Evolutionary conservation across 1,140 invertebrate species (phyloP).

Genomic region (Drosophila sechellia): DNA sequence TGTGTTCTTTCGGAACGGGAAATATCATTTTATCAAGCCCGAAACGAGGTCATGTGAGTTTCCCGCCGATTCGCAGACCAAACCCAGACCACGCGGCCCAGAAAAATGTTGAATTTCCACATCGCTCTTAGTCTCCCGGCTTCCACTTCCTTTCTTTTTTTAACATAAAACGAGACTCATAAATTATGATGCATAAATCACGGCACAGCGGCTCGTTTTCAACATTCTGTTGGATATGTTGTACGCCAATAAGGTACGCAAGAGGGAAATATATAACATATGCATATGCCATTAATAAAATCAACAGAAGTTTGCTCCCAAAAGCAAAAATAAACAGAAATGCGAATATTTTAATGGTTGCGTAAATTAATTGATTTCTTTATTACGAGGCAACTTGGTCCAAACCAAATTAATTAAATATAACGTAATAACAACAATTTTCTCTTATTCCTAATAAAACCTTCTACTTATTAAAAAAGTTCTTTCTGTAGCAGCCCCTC

Average conservation of each 20-base stretch:
- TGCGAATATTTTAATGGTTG: neutral
- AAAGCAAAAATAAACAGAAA: constrained; percentile 9
- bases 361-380: neutral
- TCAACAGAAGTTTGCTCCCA: neutral
- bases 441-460: neutral
- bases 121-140: constrained; percentile 10
- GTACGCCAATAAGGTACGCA: constrained; percentile 8
- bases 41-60: constrained; percentile 69
- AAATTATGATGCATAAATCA: constrained; percentile 76
- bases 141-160: constrained; percentile 3
- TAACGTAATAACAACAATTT: no score
- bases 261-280: neutral
- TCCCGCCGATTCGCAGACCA: constrained; percentile 18
- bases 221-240: constrained; percentile 17
- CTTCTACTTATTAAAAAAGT: neutral
- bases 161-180: constrained; percentile 62
- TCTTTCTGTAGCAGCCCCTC: neutral
- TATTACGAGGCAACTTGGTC: neutral
- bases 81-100: constrained; percentile 18
- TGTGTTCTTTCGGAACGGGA: constrained; percentile 11
- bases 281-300: constrained; percentile 18
- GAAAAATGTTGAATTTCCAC: constrained; percentile 40
- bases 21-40: constrained; percentile 67
- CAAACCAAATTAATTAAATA: no score
- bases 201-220: constrained; percentile 22